A percentile compares a stretch with the other conserved stretches of the same genome.
These are phyloP conservation scores for Pristis pectinata DNA, from an alignment of 2,797 vertebrate species.

Conservation along the genomic window DNA sequence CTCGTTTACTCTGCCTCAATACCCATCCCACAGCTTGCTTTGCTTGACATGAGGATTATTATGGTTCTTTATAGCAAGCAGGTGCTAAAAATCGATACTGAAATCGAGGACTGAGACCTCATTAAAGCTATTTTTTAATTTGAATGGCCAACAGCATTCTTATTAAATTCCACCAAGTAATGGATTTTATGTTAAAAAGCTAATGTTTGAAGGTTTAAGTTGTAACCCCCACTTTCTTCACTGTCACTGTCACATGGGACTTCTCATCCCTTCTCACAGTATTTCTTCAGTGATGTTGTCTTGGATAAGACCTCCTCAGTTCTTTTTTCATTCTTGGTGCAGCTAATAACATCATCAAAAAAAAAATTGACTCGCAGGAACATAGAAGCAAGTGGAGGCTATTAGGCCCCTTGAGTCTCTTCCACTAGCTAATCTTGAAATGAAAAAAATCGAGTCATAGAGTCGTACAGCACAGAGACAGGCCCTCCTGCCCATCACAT, in stretches of 20 bases:
- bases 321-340: background rate
- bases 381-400: background rate
- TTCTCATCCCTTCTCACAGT: background rate
- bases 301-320: background rate
- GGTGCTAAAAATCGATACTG: slow-evolving; percentile 1
- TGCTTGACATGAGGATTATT: background rate
- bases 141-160: background rate
- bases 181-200: background rate
- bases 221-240: background rate
- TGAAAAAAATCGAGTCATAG: too few species aligned
- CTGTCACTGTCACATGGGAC: background rate
- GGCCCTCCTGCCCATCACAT: too few species aligned
- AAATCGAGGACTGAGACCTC: background rate
- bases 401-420: background rate
- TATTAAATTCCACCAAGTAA: slow-evolving; percentile 4
- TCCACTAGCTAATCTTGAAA: too few species aligned
- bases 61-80: background rate
- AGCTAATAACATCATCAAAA: background rate
- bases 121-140: background rate
- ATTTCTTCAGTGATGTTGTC: background rate
- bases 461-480: too few species aligned
- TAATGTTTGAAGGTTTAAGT: slow-evolving; percentile 10
- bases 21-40: background rate
- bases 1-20: background rate
- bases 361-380: background rate